These are phyloP conservation scores for Oxyura jamaicensis DNA, from an alignment of 2,113 vertebrate genomes.

Conservation along the genomic window DNA sequence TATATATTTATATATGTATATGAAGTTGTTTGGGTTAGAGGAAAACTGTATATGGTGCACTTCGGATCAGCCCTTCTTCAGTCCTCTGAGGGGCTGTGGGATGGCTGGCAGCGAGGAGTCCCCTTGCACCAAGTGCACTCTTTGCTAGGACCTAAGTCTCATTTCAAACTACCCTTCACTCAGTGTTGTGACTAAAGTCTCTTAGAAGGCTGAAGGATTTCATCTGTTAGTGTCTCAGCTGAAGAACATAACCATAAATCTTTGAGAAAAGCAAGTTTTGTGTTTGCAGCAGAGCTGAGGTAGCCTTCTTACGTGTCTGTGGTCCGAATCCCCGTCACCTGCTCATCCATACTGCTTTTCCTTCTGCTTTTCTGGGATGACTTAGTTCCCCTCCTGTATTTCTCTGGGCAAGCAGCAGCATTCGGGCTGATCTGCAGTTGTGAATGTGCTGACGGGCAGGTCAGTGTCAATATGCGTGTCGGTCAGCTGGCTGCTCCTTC, in stretches of 20 bases:
- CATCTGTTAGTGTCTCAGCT: not conserved
- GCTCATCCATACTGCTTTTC: not conserved
- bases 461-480: not conserved
- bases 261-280: not conserved
- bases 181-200: not conserved
- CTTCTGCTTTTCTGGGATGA: not conserved
- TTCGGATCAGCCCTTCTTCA: not conserved
- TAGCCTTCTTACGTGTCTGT: not conserved
- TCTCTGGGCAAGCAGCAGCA: not conserved
- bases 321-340: not conserved
- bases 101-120: not conserved
- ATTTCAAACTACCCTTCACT: not conserved
- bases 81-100: not conserved
- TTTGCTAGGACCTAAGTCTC: not conserved
- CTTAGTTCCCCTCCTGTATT: not conserved
- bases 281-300: not conserved
- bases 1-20: too few species aligned
- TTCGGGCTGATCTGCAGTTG: not conserved
- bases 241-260: not conserved
- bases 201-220: not conserved
- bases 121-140: not conserved
- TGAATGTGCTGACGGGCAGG: not conserved
- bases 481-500: not conserved
- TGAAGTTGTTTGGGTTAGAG: not conserved
- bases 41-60: accelerated